A percentile compares a stretch with the other conserved stretches of the same genome.
Conservation (phyloP, 2,797 vertebrate species). For the Eremophila alpestris region DNA sequence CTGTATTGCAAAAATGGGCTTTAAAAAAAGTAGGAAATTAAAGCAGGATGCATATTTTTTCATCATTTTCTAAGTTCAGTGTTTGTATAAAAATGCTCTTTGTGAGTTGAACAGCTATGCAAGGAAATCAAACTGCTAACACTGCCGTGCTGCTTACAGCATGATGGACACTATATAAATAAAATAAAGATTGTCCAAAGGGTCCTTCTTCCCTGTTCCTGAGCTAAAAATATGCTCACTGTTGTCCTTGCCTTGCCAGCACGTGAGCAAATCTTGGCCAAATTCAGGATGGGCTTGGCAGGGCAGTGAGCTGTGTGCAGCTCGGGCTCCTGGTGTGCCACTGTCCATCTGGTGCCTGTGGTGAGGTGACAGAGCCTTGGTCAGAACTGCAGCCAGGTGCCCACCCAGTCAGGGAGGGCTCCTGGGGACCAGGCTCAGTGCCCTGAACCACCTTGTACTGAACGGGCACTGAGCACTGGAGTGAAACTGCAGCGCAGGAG, state of each 20-base stretch:
- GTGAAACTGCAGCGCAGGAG: background rate
- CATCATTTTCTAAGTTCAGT: background rate
- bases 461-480: accelerated
- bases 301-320: background rate
- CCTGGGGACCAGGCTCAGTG: background rate
- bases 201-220: background rate
- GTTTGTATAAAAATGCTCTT: background rate
- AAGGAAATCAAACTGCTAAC: background rate
- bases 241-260: background rate
- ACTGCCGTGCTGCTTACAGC: background rate
- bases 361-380: background rate
- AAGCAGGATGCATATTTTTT: background rate
- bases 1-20: background rate
- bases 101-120: background rate
- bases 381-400: background rate
- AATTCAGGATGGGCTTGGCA: background rate
- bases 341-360: background rate
- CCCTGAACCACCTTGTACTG: background rate
- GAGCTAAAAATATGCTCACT: background rate
- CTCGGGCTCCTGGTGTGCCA: accelerated
- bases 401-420: accelerated
- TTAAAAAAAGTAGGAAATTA: background rate
- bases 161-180: background rate
- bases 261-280: background rate
- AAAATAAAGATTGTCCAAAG: background rate